These are phyloP conservation scores for Semicossyphus pulcher DNA, from an alignment of 2,113 vertebrate genomes.

Conservation along the genomic window DNA sequence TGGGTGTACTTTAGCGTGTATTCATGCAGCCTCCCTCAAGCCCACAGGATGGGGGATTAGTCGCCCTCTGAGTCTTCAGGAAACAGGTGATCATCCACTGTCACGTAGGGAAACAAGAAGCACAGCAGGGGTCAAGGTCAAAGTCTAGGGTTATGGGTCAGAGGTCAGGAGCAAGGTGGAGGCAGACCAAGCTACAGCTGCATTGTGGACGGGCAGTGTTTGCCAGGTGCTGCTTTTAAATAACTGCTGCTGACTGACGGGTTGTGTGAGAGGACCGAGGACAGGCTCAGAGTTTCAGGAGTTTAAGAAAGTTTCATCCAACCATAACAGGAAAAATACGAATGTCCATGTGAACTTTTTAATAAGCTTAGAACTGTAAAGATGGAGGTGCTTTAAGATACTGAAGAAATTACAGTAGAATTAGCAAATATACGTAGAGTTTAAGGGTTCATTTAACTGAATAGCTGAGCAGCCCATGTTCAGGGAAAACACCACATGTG, in stretches of 20 bases:
- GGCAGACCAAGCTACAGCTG: conserved; percentile 25
- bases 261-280: background rate
- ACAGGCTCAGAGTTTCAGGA: background rate
- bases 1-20: background rate
- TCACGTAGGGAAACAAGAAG: conserved; percentile 4
- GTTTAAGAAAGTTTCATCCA: background rate
- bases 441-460: too few species aligned
- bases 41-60: conserved; percentile 17
- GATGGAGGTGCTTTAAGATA: too few species aligned
- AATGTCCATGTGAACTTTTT: too few species aligned
- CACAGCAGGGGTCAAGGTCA: conserved; percentile 4
- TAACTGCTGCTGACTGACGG: conserved; percentile 1
- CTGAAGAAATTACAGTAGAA: too few species aligned
- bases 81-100: conserved; percentile 35
- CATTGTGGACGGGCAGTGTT: background rate
- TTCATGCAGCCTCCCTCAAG: conserved; percentile 2
- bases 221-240: conserved; percentile 20
- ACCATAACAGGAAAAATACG: too few species aligned
- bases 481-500: too few species aligned
- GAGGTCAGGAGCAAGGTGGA: conserved; percentile 16
- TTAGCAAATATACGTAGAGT: too few species aligned
- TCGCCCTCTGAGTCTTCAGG: conserved; percentile 36
- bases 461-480: too few species aligned
- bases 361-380: too few species aligned
- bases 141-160: conserved; percentile 17